phyloP scores from a whole-genome alignment of 2,113 vertebrate genomes.

The Phasianus colchicus region DNA sequence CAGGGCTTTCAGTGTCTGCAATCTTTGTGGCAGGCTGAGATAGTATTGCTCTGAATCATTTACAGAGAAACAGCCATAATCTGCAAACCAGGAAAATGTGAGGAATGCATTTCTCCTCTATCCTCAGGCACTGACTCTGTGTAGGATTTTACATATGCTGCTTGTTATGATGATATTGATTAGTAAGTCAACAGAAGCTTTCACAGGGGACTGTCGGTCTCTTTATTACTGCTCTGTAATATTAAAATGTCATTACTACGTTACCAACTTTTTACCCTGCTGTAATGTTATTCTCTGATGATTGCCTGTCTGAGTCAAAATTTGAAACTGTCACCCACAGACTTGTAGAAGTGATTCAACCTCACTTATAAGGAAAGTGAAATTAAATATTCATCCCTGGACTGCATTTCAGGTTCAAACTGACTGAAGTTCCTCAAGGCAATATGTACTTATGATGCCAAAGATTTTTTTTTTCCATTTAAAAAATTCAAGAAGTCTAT shows the following conservation, averaged over 20 bases:
- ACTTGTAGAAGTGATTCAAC: slow-evolving; percentile 80
- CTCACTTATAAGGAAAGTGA: slow-evolving; percentile 80
- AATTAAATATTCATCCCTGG: slow-evolving; percentile 86
- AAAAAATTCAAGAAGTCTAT: slow-evolving; percentile 71
- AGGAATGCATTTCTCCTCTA: slow-evolving; percentile 54
- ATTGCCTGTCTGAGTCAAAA: slow-evolving; percentile 79
- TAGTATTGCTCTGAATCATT: slow-evolving; percentile 24
- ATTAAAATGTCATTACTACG: slow-evolving; percentile 82
- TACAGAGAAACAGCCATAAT: slow-evolving; percentile 29
- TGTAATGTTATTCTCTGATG: slow-evolving; percentile 80
- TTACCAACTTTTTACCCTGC: slow-evolving; percentile 72
- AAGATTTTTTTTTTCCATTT: slow-evolving; percentile 49
- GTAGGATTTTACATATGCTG: slow-evolving; percentile 72
- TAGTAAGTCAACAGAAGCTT: slow-evolving; percentile 80
- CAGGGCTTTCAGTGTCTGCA: accelerated
- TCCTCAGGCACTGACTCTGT: slow-evolving; percentile 71
- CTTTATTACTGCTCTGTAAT: slow-evolving; percentile 73
- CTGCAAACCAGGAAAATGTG: slow-evolving; percentile 3
- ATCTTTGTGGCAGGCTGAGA: background rate
- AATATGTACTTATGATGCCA: slow-evolving; percentile 78
- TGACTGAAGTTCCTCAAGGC: slow-evolving; percentile 82
- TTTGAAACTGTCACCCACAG: slow-evolving; percentile 83
- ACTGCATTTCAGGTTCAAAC: slow-evolving; percentile 82
- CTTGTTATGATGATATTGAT: slow-evolving; percentile 81
- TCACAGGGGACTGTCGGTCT: slow-evolving; percentile 74